Conservation (phyloP, 2,888 invertebrate genomes). For the Nomada hirtipes region DNA sequence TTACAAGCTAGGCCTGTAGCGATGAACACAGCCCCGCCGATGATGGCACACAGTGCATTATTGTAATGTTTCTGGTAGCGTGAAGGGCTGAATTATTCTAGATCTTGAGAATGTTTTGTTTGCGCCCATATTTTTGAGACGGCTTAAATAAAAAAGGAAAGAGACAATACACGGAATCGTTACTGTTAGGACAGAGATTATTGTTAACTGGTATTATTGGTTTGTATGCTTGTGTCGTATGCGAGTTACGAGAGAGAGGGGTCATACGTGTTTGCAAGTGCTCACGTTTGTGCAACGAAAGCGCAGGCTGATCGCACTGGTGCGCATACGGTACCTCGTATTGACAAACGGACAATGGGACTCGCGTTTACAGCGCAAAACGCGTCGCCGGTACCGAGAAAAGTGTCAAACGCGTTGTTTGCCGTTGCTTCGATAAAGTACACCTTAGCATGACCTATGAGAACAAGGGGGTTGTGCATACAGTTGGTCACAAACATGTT, state of each 20-base stretch:
- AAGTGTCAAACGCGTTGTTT: conserved; percentile 53
- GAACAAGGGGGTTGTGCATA: too few relatives aligned
- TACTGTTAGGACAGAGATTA: not conserved
- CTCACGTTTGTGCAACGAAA: conserved; percentile 44
- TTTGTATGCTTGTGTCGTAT: not conserved
- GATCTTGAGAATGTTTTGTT: not conserved
- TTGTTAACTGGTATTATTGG: not conserved
- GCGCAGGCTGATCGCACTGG: conserved; percentile 50
- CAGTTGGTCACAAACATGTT: too few relatives aligned
- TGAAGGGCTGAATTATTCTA: conserved; percentile 18
- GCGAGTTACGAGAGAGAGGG: conserved; percentile 15
- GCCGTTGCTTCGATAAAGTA: conserved; percentile 43
- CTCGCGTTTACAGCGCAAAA: conserved; percentile 50
- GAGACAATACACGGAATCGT: not conserved
- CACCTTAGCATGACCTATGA: not conserved
- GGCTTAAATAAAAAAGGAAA: not conserved
- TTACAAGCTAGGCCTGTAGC: conserved; percentile 14
- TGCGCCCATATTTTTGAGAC: not conserved
- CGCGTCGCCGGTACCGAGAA: conserved; percentile 45
- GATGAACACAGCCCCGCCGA: conserved; percentile 1
- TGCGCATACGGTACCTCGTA: conserved; percentile 67
- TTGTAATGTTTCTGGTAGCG: conserved; percentile 21
- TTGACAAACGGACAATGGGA: conserved; percentile 78
- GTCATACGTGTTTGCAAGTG: not conserved
- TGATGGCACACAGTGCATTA: conserved; percentile 28